Evolutionary conservation across 2,888 invertebrate genomes (phyloP).

Genomic region (Adela reaumurella): DNA sequence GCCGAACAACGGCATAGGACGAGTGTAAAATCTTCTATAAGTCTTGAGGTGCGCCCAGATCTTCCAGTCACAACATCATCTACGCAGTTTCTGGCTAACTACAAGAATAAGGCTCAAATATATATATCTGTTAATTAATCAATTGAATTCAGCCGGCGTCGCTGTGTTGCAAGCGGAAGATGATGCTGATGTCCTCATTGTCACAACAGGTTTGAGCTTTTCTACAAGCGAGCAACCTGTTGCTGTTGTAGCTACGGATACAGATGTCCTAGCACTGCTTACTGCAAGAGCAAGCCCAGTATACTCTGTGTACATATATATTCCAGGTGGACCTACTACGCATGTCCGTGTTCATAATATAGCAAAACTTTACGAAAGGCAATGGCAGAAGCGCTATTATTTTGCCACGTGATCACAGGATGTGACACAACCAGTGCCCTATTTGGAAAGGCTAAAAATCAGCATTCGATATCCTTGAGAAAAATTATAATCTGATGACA

Average conservation of each 20-base stretch:
- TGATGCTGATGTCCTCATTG: neutral
- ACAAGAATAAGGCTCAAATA: neutral
- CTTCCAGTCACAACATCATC: conserved; percentile 1
- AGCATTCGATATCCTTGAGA: conserved; percentile 1
- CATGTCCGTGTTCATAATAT: no score
- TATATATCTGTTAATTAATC: neutral
- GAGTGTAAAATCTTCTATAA: neutral
- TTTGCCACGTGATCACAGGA: no score
- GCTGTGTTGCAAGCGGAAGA: conserved; percentile 2
- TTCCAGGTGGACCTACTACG: no score
- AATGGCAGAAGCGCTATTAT: no score
- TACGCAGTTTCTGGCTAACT: conserved; percentile 1
- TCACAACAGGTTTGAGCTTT: conserved; percentile 1
- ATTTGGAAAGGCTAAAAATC: neutral
- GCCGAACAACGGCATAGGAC: neutral
- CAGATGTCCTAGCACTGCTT: neutral
- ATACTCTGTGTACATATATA: conserved; percentile 1
- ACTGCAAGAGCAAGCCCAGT: no score
- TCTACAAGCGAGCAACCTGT: conserved; percentile 2
- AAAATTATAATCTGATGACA: neutral
- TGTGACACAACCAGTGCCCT: neutral
- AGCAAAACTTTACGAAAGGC: no score
- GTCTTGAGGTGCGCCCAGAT: neutral
- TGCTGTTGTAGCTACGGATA: neutral
- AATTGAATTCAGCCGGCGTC: neutral